Base-by-base conservation (phyloP, 2,888 invertebrate species). In the Ligdia adustata region DNA sequence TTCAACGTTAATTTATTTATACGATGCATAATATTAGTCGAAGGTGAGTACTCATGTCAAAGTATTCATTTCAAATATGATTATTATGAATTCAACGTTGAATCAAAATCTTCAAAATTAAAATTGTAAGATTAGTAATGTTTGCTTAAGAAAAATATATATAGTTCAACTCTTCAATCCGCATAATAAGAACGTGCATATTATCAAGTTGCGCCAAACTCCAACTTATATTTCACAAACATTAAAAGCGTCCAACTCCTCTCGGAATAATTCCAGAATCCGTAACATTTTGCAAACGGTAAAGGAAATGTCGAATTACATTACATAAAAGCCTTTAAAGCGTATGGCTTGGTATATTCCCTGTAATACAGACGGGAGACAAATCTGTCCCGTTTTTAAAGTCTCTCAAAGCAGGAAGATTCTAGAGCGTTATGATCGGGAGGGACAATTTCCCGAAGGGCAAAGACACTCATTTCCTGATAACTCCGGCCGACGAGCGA, bases 401-500 rank as follows among this genome's bases (percentile, higher is more conserved):
- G 78, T 78, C 72, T 77, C 75, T 79, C 71, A 81, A 75, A 82
- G 77, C 72, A 72, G 75, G 71, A 72, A 77, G 79, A 79, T 84
- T 80, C 69, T 72, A 77, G 75, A 79, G 75, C 79, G 80, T 81
- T 84, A 85, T 86, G 85, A 85, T 87, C 82, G 78, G 79, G 73
- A 79, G 79, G 82, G 81, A 82, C 85, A 84, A 87, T 88, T 87
- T 88, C 88, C 88, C 88, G 82, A 62, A 75, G 83, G 86, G 75
- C 83, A 80, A 82, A 79, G 79, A 77, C 77, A 72, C 84, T 88
- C 86, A 88, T 90, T 90, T 90, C 89, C 89, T 84, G 79, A 42
- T 38, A 43, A 39, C 42, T 43, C 38, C 56, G 63, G 74, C 70
- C 75, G 74, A 66, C 70, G 64, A 75, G 71, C 72, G 73, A 73